Conservation (phyloP, 2,888 invertebrate genomes). For the Apodemia hepburni region DNA sequence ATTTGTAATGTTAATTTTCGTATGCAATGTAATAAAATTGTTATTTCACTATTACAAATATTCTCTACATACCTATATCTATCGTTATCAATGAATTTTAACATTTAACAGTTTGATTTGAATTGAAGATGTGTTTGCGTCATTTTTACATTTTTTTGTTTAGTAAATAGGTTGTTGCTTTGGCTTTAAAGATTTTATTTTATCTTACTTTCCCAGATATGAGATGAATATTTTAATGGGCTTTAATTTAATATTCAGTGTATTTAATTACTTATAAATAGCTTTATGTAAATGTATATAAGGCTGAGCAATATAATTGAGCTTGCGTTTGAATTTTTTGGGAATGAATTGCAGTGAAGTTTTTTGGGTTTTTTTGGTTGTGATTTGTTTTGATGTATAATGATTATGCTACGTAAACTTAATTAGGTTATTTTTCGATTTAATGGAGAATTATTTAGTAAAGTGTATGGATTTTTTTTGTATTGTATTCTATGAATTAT, state of each 20-base stretch:
- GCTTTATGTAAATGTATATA: background rate
- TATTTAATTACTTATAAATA: background rate
- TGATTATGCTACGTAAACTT: background rate
- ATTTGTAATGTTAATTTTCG: no score
- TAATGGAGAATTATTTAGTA: no score
- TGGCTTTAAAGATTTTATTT: background rate
- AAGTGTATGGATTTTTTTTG: slow-evolving; percentile 25
- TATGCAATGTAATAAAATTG: background rate
- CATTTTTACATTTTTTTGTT: background rate
- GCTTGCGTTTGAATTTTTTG: background rate
- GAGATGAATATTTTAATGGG: background rate
- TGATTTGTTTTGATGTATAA: background rate
- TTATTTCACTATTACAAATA: background rate
- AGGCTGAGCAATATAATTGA: background rate
- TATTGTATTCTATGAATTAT: background rate
- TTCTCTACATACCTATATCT: background rate
- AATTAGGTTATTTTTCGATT: no score
- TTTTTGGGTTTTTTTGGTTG: slow-evolving; percentile 10
- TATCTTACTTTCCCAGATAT: background rate
- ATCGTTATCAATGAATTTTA: background rate
- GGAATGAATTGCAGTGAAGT: slow-evolving; percentile 5
- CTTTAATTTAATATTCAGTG: background rate
- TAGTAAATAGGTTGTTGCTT: background rate
- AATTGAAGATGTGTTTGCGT: background rate
- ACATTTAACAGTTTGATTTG: background rate